Percentiles rank a stretch among this genome's conserved stretches.
These are phyloP conservation scores for Euplexia lucipara DNA, from an alignment of 2,888 invertebrate species.

Conservation along the genomic window DNA sequence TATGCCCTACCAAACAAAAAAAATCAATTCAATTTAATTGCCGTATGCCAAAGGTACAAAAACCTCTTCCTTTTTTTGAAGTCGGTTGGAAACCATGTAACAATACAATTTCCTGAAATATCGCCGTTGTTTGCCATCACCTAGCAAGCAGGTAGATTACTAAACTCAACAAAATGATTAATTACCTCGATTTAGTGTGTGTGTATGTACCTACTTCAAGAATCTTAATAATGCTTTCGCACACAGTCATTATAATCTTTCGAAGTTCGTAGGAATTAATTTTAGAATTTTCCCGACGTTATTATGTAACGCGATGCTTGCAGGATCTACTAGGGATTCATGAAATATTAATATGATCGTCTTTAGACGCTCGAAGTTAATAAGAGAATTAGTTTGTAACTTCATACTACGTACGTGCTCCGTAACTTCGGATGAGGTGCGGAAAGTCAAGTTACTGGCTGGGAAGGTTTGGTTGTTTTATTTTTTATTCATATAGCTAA, in stretches of 20 bases:
- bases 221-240: constrained; percentile 19
- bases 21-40: no score
- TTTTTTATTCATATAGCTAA: constrained; percentile 8
- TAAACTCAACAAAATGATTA: constrained; percentile 30
- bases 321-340: constrained; percentile 43
- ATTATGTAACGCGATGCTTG: constrained; percentile 30
- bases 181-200: constrained; percentile 26
- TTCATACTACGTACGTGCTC: constrained; percentile 31
- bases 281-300: constrained; percentile 33
- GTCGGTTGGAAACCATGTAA: no score
- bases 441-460: constrained; percentile 20
- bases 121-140: constrained; percentile 16
- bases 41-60: no score
- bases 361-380: constrained; percentile 44
- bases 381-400: constrained; percentile 54
- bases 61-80: no score
- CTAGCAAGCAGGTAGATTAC: neutral
- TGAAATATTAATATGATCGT: constrained; percentile 58
- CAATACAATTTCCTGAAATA: neutral
- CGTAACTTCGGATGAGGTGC: constrained; percentile 23
- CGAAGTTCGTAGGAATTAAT: constrained; percentile 44
- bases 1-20: no score
- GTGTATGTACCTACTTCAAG: neutral
- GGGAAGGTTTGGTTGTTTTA: neutral
- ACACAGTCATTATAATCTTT: constrained; percentile 24